Conservation (phyloP, 2,888 invertebrate species). For the Nephrotoma guestfalica region DNA sequence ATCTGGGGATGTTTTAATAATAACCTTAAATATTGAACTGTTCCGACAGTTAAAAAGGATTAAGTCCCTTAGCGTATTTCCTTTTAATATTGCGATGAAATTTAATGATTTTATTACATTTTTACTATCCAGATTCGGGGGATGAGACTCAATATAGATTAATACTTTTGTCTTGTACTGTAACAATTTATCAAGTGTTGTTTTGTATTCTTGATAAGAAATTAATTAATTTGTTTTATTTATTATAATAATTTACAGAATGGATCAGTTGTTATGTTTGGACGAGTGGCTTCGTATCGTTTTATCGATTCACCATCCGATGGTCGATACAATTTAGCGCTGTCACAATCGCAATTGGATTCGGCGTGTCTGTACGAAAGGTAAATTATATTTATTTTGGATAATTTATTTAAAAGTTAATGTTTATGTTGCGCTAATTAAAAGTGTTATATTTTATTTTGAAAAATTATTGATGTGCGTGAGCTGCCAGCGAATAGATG, state of each 20-base stretch:
- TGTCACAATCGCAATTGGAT: conserved; percentile 57
- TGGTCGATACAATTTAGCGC: conserved; percentile 59
- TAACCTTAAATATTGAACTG: background rate
- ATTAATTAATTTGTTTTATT: background rate
- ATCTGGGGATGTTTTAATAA: background rate
- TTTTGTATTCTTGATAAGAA: background rate
- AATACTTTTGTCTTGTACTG: background rate
- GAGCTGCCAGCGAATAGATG: background rate
- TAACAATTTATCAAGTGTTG: background rate
- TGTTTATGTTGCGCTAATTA: background rate
- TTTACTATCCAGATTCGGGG: background rate
- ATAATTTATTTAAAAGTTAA: background rate
- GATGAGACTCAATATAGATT: background rate
- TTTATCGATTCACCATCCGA: conserved; percentile 74
- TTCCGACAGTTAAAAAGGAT: background rate
- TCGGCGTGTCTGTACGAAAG: conserved; percentile 71
- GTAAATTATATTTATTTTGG: conserved; percentile 35
- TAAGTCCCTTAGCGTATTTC: too few relatives aligned
- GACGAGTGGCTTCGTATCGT: conserved; percentile 71
- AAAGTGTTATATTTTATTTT: background rate
- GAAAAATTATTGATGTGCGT: background rate
- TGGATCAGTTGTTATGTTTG: conserved; percentile 73
- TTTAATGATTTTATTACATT: background rate
- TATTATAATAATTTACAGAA: conserved; percentile 35
- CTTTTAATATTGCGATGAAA: background rate